Evolutionary conservation across 2,888 invertebrate genomes (phyloP).

Genomic region (Sminthurinus aureus): DNA sequence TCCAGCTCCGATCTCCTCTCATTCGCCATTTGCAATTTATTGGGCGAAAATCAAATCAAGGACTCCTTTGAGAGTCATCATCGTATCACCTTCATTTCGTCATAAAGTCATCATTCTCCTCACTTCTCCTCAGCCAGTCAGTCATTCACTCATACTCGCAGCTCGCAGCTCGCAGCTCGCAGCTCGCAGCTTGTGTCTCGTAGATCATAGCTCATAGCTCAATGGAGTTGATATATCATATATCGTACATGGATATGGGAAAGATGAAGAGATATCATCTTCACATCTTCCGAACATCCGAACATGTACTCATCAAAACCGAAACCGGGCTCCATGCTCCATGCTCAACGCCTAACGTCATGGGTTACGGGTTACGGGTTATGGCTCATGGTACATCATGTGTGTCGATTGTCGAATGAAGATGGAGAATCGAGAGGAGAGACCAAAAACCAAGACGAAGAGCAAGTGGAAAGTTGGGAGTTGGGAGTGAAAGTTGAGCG

Average conservation of each 20-base stretch:
- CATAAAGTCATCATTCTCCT: conserved; percentile 12
- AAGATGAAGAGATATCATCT: too few relatives aligned
- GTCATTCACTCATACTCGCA: neutral
- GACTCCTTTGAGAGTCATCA: conserved; percentile 1
- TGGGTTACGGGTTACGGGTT: too few relatives aligned
- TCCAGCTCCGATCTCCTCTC: neutral
- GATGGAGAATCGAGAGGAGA: too few relatives aligned
- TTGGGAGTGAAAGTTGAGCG: too few relatives aligned
- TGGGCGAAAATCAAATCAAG: conserved; percentile 32
- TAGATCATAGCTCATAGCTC: neutral
- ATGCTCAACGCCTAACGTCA: neutral
- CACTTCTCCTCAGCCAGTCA: neutral
- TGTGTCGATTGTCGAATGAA: neutral
- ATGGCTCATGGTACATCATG: neutral
- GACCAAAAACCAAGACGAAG: neutral
- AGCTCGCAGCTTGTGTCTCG: too few relatives aligned
- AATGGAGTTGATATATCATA: too few relatives aligned
- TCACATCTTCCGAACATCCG: neutral
- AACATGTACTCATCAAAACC: too few relatives aligned
- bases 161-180: neutral
- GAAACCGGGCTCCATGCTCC: neutral
- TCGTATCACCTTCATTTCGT: conserved; percentile 8
- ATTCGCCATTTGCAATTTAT: conserved; percentile 26
- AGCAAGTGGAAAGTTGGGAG: neutral
- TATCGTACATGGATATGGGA: too few relatives aligned